Evolutionary conservation across 2,113 vertebrate genomes (phyloP).

Genomic region (Cyanistes caeruleus): DNA sequence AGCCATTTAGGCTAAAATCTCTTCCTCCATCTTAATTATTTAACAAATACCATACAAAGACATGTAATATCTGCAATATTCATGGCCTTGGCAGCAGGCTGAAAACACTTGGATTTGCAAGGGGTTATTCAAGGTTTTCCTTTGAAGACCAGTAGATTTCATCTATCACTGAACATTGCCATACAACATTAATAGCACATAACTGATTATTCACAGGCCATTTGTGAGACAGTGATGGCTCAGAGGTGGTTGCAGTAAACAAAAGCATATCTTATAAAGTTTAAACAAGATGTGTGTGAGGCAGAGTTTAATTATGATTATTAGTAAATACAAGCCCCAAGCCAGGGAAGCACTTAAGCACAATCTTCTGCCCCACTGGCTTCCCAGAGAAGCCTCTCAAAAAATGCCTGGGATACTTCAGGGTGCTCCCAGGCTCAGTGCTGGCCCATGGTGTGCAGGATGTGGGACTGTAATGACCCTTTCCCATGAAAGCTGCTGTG

Average conservation of each 20-base stretch:
- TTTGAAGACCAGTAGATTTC: background rate
- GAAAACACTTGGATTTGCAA: background rate
- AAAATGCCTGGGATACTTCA: background rate
- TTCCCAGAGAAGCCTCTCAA: background rate
- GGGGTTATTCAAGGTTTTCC: constrained; percentile 13
- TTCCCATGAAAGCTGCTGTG: rapidly evolving
- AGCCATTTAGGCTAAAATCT: constrained; percentile 1
- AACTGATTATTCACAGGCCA: background rate
- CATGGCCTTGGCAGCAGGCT: background rate
- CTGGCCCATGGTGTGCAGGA: background rate
- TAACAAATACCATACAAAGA: constrained; percentile 10
- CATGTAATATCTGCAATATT: constrained; percentile 45
- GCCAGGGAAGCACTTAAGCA: background rate
- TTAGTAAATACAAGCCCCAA: background rate
- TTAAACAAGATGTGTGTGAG: background rate
- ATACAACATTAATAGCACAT: background rate
- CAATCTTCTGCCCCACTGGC: background rate
- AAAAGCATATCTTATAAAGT: background rate
- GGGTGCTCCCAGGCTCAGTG: rapidly evolving
- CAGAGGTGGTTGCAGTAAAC: background rate
- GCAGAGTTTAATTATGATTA: background rate
- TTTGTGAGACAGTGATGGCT: background rate
- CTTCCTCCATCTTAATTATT: constrained; percentile 35
- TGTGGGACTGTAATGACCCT: no score
- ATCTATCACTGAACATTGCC: background rate